Conservation (phyloP, 35 echinoderm and acorn worm genomes). For the Heliocidaris tuberculata region DNA sequence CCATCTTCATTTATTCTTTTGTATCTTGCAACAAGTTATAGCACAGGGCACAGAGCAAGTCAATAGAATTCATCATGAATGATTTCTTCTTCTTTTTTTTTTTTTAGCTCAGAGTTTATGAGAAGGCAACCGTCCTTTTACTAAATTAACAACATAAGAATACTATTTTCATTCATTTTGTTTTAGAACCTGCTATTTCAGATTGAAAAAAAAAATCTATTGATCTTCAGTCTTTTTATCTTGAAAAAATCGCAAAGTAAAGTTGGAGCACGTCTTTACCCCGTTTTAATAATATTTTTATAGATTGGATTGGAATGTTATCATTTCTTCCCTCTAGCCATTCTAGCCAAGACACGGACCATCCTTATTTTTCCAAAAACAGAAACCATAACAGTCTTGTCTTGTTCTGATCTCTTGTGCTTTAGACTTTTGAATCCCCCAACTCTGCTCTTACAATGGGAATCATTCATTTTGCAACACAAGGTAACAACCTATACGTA, state of each 20-base stretch:
- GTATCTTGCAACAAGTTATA: background rate
- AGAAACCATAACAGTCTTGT: conserved; percentile 44
- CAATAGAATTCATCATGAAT: background rate
- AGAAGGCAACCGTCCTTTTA: background rate
- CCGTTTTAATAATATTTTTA: background rate
- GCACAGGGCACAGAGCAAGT: background rate
- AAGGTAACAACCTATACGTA: conserved; percentile 43
- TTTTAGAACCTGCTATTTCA: background rate
- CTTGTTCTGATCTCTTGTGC: conserved; percentile 29
- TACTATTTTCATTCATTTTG: background rate
- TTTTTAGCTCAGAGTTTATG: no score
- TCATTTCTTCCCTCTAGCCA: background rate
- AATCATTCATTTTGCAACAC: conserved; percentile 11
- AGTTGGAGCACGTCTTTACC: background rate
- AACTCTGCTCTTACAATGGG: conserved; percentile 17
- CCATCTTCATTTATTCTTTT: background rate
- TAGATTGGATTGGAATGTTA: background rate
- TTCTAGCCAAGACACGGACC: background rate
- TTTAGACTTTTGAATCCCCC: background rate
- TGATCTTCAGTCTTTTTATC: background rate
- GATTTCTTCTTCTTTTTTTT: background rate
- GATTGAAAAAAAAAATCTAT: background rate
- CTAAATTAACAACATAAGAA: background rate
- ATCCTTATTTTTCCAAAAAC: background rate
- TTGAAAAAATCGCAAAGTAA: background rate